These are phyloP conservation scores for Philaethria dido DNA, from an alignment of 2,888 invertebrate genomes.

Conservation along the genomic window DNA sequence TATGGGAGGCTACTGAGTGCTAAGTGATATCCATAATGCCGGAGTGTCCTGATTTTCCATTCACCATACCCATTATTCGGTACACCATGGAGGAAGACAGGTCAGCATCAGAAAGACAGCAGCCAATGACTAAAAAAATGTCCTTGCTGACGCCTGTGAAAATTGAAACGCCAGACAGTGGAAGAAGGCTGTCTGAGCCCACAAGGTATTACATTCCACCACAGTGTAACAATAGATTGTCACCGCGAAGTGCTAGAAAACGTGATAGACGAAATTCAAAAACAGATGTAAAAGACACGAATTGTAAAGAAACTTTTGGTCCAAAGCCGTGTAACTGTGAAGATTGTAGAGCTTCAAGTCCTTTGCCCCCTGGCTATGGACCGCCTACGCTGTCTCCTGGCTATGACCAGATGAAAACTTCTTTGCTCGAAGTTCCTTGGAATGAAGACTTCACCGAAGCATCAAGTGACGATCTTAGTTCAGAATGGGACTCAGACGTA, in stretches of 20 bases:
- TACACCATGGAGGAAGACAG: constrained; percentile 80
- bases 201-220: constrained; percentile 75
- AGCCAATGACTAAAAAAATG: constrained; percentile 72
- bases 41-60: constrained; percentile 76
- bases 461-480: constrained; percentile 95
- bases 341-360: constrained; percentile 81
- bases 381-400: constrained; percentile 83
- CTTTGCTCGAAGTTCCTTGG: constrained; percentile 89
- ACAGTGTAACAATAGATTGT: constrained; percentile 75
- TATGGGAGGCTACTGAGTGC: constrained; percentile 53
- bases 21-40: constrained; percentile 73
- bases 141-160: constrained; percentile 74
- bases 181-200: constrained; percentile 72
- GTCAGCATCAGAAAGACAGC: constrained; percentile 60
- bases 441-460: constrained; percentile 93
- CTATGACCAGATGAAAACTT: constrained; percentile 92
- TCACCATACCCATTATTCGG: constrained; percentile 76
- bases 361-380: constrained; percentile 75
- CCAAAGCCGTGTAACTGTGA: constrained; percentile 77
- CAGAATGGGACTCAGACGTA: constrained; percentile 95
- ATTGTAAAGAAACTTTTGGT: constrained; percentile 62
- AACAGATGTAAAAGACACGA: constrained; percentile 59
- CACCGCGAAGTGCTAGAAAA: constrained; percentile 75
- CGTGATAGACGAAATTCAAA: constrained; percentile 70
- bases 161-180: constrained; percentile 74